Conservation (phyloP, 2,888 invertebrate species). For the Andrena minutula region DNA sequence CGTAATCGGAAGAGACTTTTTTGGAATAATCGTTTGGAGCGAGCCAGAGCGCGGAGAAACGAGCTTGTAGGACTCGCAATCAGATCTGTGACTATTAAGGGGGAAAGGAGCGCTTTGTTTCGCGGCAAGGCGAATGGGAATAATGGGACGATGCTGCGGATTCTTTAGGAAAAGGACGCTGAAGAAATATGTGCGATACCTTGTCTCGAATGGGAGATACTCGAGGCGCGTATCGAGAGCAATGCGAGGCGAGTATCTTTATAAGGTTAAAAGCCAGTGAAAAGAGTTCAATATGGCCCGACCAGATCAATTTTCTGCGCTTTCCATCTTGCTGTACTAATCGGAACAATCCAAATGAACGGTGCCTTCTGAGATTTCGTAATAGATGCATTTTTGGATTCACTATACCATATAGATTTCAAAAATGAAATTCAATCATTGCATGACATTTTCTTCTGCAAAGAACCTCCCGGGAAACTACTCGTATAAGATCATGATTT, state of each 20-base stretch:
- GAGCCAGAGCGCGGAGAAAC: slow-evolving; percentile 49
- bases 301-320: neutral
- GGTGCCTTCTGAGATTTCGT: neutral
- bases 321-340: neutral
- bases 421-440: slow-evolving; percentile 17
- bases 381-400: neutral
- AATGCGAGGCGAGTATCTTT: slow-evolving; percentile 6
- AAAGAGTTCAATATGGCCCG: slow-evolving; percentile 1
- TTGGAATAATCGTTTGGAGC: slow-evolving; percentile 67
- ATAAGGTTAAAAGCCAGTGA: neutral
- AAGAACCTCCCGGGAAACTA: slow-evolving; percentile 4
- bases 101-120: slow-evolving; percentile 65
- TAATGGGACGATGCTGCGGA: slow-evolving; percentile 60
- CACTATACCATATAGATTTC: neutral
- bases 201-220: slow-evolving; percentile 35
- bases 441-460: neutral
- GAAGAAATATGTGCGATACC: slow-evolving; percentile 52
- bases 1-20: slow-evolving; percentile 73
- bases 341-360: no score
- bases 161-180: slow-evolving; percentile 49
- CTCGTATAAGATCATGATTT: slow-evolving; percentile 4
- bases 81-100: slow-evolving; percentile 63
- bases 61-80: slow-evolving; percentile 63
- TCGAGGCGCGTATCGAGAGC: slow-evolving; percentile 8
- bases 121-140: slow-evolving; percentile 47